These are phyloP conservation scores for Rhyacophila brunnea DNA, from an alignment of 1,140 invertebrate species.

Conservation along the genomic window DNA sequence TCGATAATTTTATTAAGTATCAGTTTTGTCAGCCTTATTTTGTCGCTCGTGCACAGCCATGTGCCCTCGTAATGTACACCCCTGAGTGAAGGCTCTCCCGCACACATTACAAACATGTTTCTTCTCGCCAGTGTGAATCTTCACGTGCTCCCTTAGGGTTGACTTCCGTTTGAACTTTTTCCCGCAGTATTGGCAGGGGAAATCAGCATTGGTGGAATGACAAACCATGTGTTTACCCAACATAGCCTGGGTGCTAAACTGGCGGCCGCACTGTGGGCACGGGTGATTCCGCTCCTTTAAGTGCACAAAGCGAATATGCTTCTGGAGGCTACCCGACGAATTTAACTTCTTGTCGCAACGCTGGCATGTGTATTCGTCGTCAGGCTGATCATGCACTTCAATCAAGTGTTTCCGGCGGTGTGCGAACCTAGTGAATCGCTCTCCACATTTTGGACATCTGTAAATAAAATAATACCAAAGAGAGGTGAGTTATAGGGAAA, in stretches of 20 bases:
- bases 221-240: constrained; percentile 57
- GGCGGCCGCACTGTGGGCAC: constrained; percentile 46
- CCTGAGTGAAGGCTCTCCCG: constrained; percentile 53
- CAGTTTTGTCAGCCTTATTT: too few species aligned
- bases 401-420: too few species aligned
- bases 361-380: too few species aligned
- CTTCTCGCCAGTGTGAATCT: constrained; percentile 60
- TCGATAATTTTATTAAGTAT: too few species aligned
- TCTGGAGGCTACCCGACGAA: too few species aligned
- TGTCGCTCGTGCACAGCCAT: constrained; percentile 49
- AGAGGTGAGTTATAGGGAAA: too few species aligned
- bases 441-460: too few species aligned
- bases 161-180: constrained; percentile 66
- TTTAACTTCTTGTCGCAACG: too few species aligned
- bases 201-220: constrained; percentile 65
- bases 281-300: constrained; percentile 43
- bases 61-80: constrained; percentile 46
- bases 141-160: constrained; percentile 67
- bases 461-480: too few species aligned
- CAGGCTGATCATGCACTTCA: too few species aligned
- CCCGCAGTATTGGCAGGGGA: constrained; percentile 57
- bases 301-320: constrained; percentile 42
- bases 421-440: too few species aligned
- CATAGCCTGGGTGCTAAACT: constrained; percentile 42
- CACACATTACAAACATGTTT: constrained; percentile 55